These are phyloP conservation scores for Melanocharis versteri DNA, from an alignment of 2,113 vertebrate species.

Conservation along the genomic window DNA sequence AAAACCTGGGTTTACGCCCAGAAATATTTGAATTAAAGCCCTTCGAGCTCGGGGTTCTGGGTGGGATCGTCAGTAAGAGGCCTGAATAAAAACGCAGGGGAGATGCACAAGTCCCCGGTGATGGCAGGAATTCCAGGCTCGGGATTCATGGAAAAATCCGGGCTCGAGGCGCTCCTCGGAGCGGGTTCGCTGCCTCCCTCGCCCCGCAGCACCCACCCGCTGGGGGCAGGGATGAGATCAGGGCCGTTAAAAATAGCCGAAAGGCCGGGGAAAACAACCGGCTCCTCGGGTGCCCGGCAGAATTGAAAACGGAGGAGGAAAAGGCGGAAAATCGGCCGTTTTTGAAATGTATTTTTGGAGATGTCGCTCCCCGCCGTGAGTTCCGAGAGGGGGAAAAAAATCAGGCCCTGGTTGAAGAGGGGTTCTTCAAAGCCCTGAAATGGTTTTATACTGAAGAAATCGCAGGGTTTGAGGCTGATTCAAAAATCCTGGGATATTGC, in stretches of 20 bases:
- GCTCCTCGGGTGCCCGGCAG: neutral
- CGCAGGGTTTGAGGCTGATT: neutral
- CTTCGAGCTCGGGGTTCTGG: neutral
- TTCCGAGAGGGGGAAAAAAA: rapidly evolving
- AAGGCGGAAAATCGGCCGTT: rapidly evolving
- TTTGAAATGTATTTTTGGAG: rapidly evolving
- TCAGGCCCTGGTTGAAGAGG: neutral
- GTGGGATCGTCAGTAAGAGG: neutral
- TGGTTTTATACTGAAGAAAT: neutral
- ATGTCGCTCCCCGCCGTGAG: rapidly evolving
- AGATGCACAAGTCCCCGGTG: neutral
- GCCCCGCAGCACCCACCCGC: neutral
- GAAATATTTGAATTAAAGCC: neutral
- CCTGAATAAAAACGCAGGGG: neutral
- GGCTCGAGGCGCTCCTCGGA: neutral
- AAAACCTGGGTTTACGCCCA: rapidly evolving
- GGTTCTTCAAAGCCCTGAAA: rapidly evolving
- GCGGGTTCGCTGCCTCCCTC: neutral
- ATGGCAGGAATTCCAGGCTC: neutral
- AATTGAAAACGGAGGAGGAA: rapidly evolving
- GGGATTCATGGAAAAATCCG: neutral
- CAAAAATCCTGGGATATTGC: neutral
- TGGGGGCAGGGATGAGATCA: neutral
- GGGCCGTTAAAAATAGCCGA: neutral
- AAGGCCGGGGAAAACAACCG: neutral